Percentiles rank a stretch among this genome's conserved stretches.
phyloP scores from a whole-genome alignment of 1,140 invertebrate species.

The Homarus americanus region DNA sequence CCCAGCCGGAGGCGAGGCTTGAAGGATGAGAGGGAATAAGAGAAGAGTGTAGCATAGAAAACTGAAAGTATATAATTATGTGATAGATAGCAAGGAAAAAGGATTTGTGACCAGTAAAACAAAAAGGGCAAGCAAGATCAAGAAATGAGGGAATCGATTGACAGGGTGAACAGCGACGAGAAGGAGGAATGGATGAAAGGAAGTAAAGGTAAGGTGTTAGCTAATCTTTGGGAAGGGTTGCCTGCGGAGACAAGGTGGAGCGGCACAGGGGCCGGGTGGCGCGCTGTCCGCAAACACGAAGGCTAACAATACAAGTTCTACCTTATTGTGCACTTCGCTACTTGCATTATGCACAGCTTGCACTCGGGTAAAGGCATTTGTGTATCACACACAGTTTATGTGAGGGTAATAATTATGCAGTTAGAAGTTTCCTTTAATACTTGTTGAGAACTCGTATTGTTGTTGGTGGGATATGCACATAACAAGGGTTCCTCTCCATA shows the following conservation, averaged over 20 bases:
- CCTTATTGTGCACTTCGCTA: constrained; percentile 49
- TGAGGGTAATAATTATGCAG: constrained; percentile 64
- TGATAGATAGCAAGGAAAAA: not conserved
- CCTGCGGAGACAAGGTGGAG: not conserved
- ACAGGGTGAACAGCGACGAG: not conserved
- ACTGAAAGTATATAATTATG: too few relatives aligned
- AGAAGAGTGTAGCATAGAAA: not conserved
- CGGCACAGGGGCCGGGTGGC: constrained; percentile 29
- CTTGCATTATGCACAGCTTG: constrained; percentile 67
- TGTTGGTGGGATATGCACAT: constrained; percentile 60
- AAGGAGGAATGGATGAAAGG: not conserved
- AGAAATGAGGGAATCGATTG: not conserved
- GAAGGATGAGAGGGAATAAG: not conserved
- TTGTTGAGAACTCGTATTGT: constrained; percentile 69
- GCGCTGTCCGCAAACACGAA: constrained; percentile 11
- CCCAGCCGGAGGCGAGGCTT: not conserved
- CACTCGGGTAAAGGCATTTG: constrained; percentile 68
- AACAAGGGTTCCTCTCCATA: constrained; percentile 50
- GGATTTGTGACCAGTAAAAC: not conserved
- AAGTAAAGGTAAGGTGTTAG: not conserved
- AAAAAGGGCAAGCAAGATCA: not conserved
- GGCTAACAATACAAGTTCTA: constrained; percentile 50
- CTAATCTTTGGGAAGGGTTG: not conserved
- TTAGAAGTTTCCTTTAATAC: constrained; percentile 68
- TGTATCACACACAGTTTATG: constrained; percentile 70